These are phyloP conservation scores for Tragelaphus buxtoni DNA, from an alignment of 2,113 vertebrate genomes.

Conservation along the genomic window DNA sequence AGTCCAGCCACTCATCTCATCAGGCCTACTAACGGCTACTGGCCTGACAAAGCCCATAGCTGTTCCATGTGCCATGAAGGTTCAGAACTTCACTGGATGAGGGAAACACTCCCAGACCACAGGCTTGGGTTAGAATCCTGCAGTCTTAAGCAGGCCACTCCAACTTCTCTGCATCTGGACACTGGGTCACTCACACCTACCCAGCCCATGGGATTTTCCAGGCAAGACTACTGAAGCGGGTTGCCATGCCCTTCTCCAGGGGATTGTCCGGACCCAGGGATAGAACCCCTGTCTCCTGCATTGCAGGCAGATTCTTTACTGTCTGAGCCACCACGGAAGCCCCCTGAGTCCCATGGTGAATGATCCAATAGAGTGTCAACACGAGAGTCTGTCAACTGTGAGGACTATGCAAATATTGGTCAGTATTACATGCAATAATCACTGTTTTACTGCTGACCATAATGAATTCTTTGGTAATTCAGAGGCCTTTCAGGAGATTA, in stretches of 20 bases:
- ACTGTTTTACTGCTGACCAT: neutral
- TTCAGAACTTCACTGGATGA: neutral
- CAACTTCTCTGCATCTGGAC: neutral
- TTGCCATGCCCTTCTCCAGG: neutral
- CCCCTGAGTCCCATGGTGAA: neutral
- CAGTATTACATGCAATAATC: neutral
- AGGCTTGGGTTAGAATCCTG: too few species aligned
- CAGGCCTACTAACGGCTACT: neutral
- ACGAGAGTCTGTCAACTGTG: neutral
- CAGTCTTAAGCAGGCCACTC: neutral
- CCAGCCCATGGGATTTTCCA: neutral
- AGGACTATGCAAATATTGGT: neutral
- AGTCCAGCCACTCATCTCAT: neutral
- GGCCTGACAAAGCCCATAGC: neutral
- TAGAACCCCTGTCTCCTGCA: neutral
- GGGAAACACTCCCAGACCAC: neutral
- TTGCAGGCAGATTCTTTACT: neutral
- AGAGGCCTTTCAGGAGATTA: neutral
- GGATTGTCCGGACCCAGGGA: neutral
- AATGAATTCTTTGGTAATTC: neutral
- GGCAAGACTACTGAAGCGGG: neutral
- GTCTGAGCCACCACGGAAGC: neutral
- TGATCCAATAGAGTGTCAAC: neutral
- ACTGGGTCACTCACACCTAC: neutral
- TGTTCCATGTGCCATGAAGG: neutral